Evolutionary conservation across 1,140 invertebrate genomes (phyloP), one percentile per base, ranked within the genome.

Genomic region (Meloidogyne floridensis): DNA sequence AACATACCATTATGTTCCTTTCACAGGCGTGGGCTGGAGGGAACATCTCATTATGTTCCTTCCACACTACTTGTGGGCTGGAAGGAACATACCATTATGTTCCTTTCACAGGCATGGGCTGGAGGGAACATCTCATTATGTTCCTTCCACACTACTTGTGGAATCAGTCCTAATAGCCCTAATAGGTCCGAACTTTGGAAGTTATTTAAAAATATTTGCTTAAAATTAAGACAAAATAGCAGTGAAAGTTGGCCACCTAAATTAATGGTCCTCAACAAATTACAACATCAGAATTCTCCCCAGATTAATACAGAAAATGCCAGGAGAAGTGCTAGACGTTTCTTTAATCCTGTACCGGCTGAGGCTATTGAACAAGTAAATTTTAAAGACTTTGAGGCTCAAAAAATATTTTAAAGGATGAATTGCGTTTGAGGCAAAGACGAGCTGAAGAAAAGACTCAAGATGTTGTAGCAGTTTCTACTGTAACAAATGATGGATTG

Each of bases 381-480:
- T 20, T 47, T 32, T 47, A 20, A 59, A 42, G 32, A 32, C 32
- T 32, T 32, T 53, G 3, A n/a, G 2, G 51, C 15, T 70, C 20
- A n/a, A 70, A 71, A 43, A 6, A 15, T 43, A 42, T 47, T 71
- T 13, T 71, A 51, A 72, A 79, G 43, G 65, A 69, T 20, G 77
- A 79, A 47, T 79, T 79, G 18, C 77, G 77, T 47, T 72, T 71
- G 9, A 18, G 77, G 11, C 77, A 79, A 47, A 54, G 77, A 47
- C 20, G 77, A 11, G 77, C 77, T 20, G 77, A 79, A 51, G 77
- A 79, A 72, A 54, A 79, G 10, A 79, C 77, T 2, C 77, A 79
- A 72, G 77, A 79, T 47, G 77, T 79, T 69, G 59, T 71, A 10
- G 77, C 77, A 5, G 65, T 20, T 42, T 79, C 77, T 11, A 79